Evolutionary conservation across 1,140 invertebrate genomes (phyloP).

Genomic region (Temnothorax curvispinosus): DNA sequence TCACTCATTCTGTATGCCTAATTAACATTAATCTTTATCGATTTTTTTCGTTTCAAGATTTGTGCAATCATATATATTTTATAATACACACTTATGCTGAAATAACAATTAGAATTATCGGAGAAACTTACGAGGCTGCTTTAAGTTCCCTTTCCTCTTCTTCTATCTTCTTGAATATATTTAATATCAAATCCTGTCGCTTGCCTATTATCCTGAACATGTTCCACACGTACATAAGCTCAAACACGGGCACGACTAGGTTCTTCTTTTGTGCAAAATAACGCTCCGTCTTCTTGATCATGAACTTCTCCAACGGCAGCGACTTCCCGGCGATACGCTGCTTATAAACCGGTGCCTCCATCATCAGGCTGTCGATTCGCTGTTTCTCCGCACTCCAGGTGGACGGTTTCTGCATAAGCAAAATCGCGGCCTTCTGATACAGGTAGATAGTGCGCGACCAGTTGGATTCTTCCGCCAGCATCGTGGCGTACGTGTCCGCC

Average conservation of each 20-base stretch:
- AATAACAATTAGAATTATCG: neutral
- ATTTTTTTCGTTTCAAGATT: neutral
- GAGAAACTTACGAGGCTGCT: conserved; percentile 74
- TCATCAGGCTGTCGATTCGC: conserved; percentile 88
- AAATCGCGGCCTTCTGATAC: conserved; percentile 94
- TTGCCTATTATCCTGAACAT: conserved; percentile 94
- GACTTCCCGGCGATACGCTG: conserved; percentile 98
- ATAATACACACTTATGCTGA: neutral
- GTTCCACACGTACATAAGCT: conserved; percentile 98
- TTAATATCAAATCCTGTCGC: conserved; percentile 88
- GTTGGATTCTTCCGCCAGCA: conserved; percentile 91
- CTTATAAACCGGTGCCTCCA: conserved; percentile 92
- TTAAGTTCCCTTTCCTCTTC: conserved; percentile 85
- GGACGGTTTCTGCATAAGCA: conserved; percentile 90
- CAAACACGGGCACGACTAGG: conserved; percentile 93
- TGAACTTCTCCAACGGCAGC: conserved; percentile 98
- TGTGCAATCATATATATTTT: neutral
- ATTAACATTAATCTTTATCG: neutral
- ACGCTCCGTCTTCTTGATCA: conserved; percentile 92
- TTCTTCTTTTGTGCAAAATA: conserved; percentile 91
- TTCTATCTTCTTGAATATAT: conserved; percentile 91
- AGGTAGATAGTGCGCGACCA: conserved; percentile 97
- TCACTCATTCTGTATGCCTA: neutral
- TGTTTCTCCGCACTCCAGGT: conserved; percentile 85
- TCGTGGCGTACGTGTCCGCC: conserved; percentile 90